Base-by-base conservation (phyloP, 2,888 invertebrate species). In the Phyto melanocephala region DNA sequence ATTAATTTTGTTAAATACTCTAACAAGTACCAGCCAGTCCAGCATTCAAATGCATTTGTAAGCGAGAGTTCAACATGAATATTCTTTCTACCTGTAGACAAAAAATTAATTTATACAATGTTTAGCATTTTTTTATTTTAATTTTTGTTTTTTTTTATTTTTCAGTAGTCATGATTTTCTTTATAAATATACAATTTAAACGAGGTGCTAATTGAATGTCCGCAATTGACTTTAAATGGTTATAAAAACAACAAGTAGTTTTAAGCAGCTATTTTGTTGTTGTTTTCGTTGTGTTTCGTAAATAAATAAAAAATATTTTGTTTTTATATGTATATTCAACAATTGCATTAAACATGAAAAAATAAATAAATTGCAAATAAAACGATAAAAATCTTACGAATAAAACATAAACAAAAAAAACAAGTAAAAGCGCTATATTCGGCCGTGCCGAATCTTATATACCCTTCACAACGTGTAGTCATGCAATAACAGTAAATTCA, bases 161-260 rank as follows among this genome's bases (percentile, higher is more conserved):
- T 71, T 42, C 1, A 42, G 15, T 22, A 72, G 52, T 45, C 71
- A 67, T 77, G 67, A 50, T 74, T 72, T 81, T 67, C 20, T 45
- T 24, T 28, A 13, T 24, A 35, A 17, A 15, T 20, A 37, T n/a
- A 13, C 37, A 45, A 22, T 56, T 47, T 67, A 56, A 33, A 81
- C 50, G 81, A 70, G 78, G 78, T 78, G 78, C 58, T 78, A 81
- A 74, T 81, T 77, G 56, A 68, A 78, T 62, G 77, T 62, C 58
- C 63, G 68, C 72, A 78, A 78, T 74, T 63, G 77, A n/a, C 63
- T 81, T 81, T 70, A 70, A 50, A 74, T 74, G 35, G 42, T 68
- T 70, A 78, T 74, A 77, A 68, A 77, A 28, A 28, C 72, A 70
- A 75, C 42, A n/a, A 56, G 52, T 72, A 77, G 67, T 81, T 81